Base-by-base conservation (phyloP, 2,797 vertebrate species). In the Octomys mimax region DNA sequence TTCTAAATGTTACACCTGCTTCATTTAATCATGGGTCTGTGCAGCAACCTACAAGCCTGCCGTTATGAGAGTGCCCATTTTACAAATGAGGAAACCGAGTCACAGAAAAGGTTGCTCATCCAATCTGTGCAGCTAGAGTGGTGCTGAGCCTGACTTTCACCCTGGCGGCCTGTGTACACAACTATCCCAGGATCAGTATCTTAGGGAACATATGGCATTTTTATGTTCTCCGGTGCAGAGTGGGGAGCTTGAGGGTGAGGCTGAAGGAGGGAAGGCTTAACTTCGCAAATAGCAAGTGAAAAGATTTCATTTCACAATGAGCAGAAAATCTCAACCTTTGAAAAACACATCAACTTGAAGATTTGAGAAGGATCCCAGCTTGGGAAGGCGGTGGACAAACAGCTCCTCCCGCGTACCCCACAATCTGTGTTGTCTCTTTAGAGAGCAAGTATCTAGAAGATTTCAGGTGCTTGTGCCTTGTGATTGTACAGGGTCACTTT, bases 351-450 rank as follows among this genome's bases (percentile, higher is more conserved):
- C 52, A 92, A 73, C 14, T 28, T 62, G 75, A 70, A 24, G n/a
- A 77, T 62, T 70, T 33, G 81, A 78, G 42, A 16, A 31, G 33
- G 66, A 61, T 70, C 49, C 21, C 83, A 94, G 28, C 31, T 33
- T 11, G 19, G 77, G 49, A 52, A 66, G 66, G 49, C 33, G 26
- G 4, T 66, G 22, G 31, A 24, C 11, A 82, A 88, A 75, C 4
- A 49, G 52, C 1, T 52, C 5, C 11, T 83, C 22, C 64, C 19
- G 2, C 6, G 18, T 0, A 42, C 2, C 0, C 1, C 26, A 42
- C 19, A 14, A 36, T 33, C 42, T 14, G 52, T 64, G 71, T 70
- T 36, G 52, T 22, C 68, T 19, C 49, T 73, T 61, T 39, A 31
- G 52, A 89, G 61, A 52, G 21, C 12, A 11, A 39, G 83, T 86